A percentile compares a stretch with the other conserved stretches of the same genome.
These are phyloP conservation scores for Amphiura filiformis DNA, from an alignment of 35 echinoderm and acorn worm species.

Conservation along the genomic window DNA sequence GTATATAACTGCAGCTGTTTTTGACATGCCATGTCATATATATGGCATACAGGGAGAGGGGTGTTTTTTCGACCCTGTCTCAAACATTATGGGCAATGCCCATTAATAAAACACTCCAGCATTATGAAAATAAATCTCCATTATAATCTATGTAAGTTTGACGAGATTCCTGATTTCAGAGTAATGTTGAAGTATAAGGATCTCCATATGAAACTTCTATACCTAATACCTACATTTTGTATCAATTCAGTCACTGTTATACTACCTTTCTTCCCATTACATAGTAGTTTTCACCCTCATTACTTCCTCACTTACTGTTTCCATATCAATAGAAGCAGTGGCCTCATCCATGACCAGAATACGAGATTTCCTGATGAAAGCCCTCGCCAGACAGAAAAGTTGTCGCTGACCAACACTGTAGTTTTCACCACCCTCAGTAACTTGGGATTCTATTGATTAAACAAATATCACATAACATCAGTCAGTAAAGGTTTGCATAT, in stretches of 20 bases:
- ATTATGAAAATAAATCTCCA: background rate
- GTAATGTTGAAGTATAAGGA: background rate
- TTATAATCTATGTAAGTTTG: background rate
- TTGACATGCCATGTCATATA: too few species aligned
- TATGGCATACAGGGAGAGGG: too few species aligned
- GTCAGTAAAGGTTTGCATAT: background rate
- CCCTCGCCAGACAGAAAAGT: slow-evolving; percentile 43
- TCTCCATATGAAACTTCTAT: background rate
- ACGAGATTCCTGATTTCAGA: background rate
- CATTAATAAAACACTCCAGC: too few species aligned
- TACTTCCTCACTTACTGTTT: slow-evolving; percentile 18
- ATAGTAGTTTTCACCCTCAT: background rate
- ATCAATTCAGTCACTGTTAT: background rate
- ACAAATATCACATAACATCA: background rate
- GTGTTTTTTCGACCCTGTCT: too few species aligned
- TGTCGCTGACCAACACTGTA: slow-evolving; percentile 50
- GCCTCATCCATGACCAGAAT: slow-evolving; percentile 57
- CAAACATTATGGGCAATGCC: too few species aligned
- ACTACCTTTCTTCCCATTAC: background rate
- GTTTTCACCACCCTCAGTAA: slow-evolving; percentile 46
- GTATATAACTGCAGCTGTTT: too few species aligned
- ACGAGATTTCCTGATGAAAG: slow-evolving; percentile 28
- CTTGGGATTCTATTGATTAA: slow-evolving; percentile 25
- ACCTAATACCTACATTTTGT: background rate
- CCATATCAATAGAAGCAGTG: slow-evolving; percentile 46